These are phyloP conservation scores for Drosophila planitibia DNA, from an alignment of 2,888 invertebrate genomes.

Conservation along the genomic window DNA sequence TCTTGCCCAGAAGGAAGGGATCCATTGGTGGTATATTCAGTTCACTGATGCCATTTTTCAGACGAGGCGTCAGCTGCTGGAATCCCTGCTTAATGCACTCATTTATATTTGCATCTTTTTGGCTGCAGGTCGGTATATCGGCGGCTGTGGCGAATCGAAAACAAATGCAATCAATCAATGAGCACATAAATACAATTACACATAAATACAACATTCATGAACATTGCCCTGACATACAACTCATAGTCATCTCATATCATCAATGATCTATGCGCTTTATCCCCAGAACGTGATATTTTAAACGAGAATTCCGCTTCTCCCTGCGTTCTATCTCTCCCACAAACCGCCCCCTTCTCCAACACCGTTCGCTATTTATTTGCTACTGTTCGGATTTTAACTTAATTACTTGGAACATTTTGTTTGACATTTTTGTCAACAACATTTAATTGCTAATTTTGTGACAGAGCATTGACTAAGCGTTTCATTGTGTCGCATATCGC, in stretches of 20 bases:
- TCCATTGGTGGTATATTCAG: conserved; percentile 84
- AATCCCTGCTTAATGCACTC: conserved; percentile 87
- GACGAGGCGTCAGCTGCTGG: conserved; percentile 85
- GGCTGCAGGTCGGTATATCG: conserved; percentile 87
- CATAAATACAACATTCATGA: conserved; percentile 14
- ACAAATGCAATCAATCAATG: conserved; percentile 11
- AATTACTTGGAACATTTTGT: conserved; percentile 35
- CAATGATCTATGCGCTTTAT: conserved; percentile 53
- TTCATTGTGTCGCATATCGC: conserved; percentile 40
- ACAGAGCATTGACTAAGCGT: conserved; percentile 34
- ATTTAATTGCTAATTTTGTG: conserved; percentile 53
- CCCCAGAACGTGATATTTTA: conserved; percentile 71
- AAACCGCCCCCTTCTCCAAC: background rate
- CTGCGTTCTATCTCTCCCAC: background rate
- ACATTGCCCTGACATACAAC: conserved; percentile 63
- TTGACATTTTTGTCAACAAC: conserved; percentile 27
- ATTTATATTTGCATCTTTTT: conserved; percentile 87
- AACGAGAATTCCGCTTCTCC: conserved; percentile 40
- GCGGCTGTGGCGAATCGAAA: conserved; percentile 53
- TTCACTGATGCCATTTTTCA: conserved; percentile 82
- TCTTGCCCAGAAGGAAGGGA: conserved; percentile 81
- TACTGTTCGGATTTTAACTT: conserved; percentile 32
- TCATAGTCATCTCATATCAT: conserved; percentile 43
- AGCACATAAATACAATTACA: background rate
- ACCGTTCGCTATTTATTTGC: conserved; percentile 42